Evolutionary conservation across 2,113 vertebrate species (phyloP).

Genomic region (Sinocyclocheilus rhinocerous): DNA sequence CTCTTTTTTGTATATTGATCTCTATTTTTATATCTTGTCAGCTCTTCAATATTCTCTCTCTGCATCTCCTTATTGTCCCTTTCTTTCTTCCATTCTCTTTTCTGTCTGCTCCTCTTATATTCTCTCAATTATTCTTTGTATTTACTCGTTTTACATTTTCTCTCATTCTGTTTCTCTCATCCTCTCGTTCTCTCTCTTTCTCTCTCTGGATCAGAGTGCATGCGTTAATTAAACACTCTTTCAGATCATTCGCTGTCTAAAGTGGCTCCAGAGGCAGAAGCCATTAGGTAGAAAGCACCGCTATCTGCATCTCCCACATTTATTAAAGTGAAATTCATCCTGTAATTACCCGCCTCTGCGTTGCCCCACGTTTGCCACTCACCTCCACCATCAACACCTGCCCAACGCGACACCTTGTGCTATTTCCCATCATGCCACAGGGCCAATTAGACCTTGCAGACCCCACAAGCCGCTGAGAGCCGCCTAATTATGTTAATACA

Average conservation of each 20-base stretch:
- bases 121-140: conserved; percentile 65
- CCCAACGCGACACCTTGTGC: conserved; percentile 76
- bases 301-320: conserved; percentile 95
- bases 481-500: conserved; percentile 81
- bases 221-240: conserved; percentile 94
- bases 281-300: conserved; percentile 82
- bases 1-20: too few relatives aligned
- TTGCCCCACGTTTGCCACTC: conserved; percentile 85
- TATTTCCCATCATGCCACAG: conserved; percentile 79
- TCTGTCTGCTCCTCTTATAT: conserved; percentile 62
- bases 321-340: conserved; percentile 96
- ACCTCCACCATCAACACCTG: conserved; percentile 87
- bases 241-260: conserved; percentile 87
- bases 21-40: not conserved
- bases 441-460: conserved; percentile 79
- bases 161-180: not conserved
- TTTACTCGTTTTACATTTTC: conserved; percentile 9
- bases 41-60: not conserved
- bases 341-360: conserved; percentile 87
- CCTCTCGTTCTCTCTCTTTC: conserved; percentile 33
- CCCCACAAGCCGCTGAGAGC: conserved; percentile 74
- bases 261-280: conserved; percentile 85
- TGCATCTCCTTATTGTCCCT: conserved; percentile 67
- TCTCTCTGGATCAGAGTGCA: conserved; percentile 82
- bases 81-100: conserved; percentile 23